Evolutionary conservation across 2,113 vertebrate species (phyloP), one percentile per base, ranked within the genome.

Genomic region (Aramus guarauna): DNA sequence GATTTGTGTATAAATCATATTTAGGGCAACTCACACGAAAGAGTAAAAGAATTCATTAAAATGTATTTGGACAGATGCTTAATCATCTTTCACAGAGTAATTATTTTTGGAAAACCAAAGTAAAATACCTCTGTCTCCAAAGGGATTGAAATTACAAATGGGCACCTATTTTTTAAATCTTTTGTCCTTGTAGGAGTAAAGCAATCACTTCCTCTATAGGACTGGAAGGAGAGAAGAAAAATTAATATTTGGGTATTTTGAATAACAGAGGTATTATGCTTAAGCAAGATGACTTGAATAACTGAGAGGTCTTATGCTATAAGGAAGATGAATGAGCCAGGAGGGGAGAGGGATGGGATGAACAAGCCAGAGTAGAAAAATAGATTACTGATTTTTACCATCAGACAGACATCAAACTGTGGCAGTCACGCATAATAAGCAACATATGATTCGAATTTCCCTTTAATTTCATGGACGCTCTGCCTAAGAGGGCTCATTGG

Each of bases 361-460:
- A 72, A 79, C 15, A 95, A 94, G 26, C 26, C 43, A 52, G 86
- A 80, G 37, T 7, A 59, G 48, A 68, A 94, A 96, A 92, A 83
- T 5, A 63, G 72, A 91, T 91, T 72, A 75, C 80, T 75, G 95
- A 79, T 91, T 96, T 92, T 90, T 73, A 52, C 39, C 79, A 83
- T 56, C 87, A 97, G 85, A 78, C 63, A 83, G 68, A 93, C 72
- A 92, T 84, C 68, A 93, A 92, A 96, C n/a, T 50, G 55, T 58
- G 48, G 50, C 52, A 90, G 83, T 96, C 95, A 95, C 34, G 19
- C 83, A 48, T 90, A 94, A 94, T 92, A 94, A 95, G 58, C 62
- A 96, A 95, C 52, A 82, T 91, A 90, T 96, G 92, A 97, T 94
- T 97, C 58, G 21, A 90, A 95, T 96, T 96, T 97, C 81, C 82